Percentiles rank a stretch among this genome's conserved stretches.
Evolutionary conservation across 1,140 invertebrate genomes (phyloP).

Genomic region (Dryas iulia): DNA sequence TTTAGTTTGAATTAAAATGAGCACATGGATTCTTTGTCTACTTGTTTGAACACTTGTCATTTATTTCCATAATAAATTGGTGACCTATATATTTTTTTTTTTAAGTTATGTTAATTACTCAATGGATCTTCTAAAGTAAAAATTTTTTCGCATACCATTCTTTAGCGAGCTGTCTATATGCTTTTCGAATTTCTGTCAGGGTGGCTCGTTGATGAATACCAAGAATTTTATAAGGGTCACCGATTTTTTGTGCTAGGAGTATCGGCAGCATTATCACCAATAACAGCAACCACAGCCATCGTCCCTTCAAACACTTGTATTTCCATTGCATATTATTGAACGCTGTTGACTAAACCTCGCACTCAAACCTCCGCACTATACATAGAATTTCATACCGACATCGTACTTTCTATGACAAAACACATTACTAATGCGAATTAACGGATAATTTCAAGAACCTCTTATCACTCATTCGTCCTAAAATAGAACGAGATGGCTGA

Average conservation of each 20-base stretch:
- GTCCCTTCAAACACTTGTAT: constrained; percentile 60
- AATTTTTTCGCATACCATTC: constrained; percentile 86
- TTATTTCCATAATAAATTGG: background rate
- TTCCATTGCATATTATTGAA: constrained; percentile 72
- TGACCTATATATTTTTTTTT: background rate
- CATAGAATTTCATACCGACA: constrained; percentile 52
- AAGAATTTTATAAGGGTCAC: constrained; percentile 92
- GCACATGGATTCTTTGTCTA: background rate
- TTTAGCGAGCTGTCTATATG: constrained; percentile 93
- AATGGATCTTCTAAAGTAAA: background rate
- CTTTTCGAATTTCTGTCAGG: constrained; percentile 90
- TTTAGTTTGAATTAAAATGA: background rate
- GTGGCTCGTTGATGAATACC: constrained; percentile 88
- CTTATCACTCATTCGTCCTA: constrained; percentile 67
- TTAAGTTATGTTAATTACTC: background rate
- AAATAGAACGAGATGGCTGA: constrained; percentile 66
- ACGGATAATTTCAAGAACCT: constrained; percentile 49
- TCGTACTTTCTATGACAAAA: constrained; percentile 40
- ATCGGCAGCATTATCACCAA: constrained; percentile 49
- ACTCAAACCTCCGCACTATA: constrained; percentile 50
- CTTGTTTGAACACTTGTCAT: background rate
- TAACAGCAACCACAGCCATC: constrained; percentile 57
- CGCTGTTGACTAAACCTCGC: constrained; percentile 31
- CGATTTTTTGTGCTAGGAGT: constrained; percentile 79
- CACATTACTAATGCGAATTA: constrained; percentile 41